A percentile compares a stretch with the other conserved stretches of the same genome.
These are phyloP conservation scores for Antedon bifida DNA, from an alignment of 35 echinoderm and acorn worm species.

Conservation along the genomic window DNA sequence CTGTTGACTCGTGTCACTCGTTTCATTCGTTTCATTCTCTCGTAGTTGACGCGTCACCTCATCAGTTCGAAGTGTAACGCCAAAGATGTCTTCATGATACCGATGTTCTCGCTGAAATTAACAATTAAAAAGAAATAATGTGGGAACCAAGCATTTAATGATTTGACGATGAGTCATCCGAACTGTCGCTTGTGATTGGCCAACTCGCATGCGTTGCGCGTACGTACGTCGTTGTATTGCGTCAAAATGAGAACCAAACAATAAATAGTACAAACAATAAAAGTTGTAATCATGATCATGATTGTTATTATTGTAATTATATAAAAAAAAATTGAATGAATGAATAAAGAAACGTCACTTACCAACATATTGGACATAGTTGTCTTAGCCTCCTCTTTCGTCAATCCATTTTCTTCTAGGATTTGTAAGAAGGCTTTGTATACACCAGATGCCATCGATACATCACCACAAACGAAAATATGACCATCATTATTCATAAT, in stretches of 20 bases:
- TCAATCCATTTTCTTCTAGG: too few species aligned
- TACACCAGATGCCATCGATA: slow-evolving; percentile 52
- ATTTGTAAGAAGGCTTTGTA: slow-evolving; percentile 21
- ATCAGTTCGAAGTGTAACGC: slow-evolving; percentile 15
- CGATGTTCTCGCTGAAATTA: slow-evolving; percentile 27
- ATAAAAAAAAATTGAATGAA: background rate
- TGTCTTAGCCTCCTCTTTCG: background rate
- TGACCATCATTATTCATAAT: slow-evolving; percentile 33
- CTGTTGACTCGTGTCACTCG: background rate
- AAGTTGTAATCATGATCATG: too few species aligned
- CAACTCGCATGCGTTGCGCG: too few species aligned
- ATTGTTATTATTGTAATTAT: too few species aligned
- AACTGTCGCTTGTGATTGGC: too few species aligned
- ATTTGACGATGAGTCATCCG: too few species aligned
- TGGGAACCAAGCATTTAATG: too few species aligned
- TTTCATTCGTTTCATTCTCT: background rate
- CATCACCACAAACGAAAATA: slow-evolving; percentile 56
- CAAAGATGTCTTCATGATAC: slow-evolving; percentile 64
- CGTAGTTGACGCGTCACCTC: slow-evolving; percentile 33
- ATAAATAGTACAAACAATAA: too few species aligned
- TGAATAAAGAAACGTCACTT: background rate
- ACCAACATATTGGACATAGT: background rate
- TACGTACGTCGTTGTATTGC: too few species aligned
- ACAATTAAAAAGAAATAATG: background rate
- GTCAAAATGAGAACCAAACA: too few species aligned